Base-by-base conservation (phyloP, 2,113 vertebrate species). In the Otis tarda region DNA sequence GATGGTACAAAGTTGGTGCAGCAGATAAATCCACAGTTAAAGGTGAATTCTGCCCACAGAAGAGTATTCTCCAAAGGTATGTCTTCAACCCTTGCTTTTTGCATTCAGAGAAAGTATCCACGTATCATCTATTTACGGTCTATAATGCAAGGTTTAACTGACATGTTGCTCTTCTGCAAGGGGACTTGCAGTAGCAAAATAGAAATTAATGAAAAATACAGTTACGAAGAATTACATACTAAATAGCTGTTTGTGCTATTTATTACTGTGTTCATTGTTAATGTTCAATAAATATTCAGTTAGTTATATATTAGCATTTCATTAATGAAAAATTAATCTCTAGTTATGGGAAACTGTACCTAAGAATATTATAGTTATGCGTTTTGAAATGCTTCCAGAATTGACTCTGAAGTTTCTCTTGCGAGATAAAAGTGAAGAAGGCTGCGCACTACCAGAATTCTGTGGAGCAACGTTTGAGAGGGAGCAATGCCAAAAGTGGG, bases 291-390 rank as follows among this genome's bases (percentile, higher is more conserved):
- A 84, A 76, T 89, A 93, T 57, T 85, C 80, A 68, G 27, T 68
- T 87, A 70, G 61, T 94, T 95, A 56, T 78, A 15, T 60, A 65
- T 87, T 95, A 88, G 55, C 67, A 88, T 74, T 93, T 94, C 23
- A 37, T 87, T 82, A 87, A 45, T 70, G 61, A 75, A 94, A 91
- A 95, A 89, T 37, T 3, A 64, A 49, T 82, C 47, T 67, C 31
- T 78, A 20, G 53, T 60, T 83, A 35, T 14, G 63, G 47, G 33
- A 78, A 91, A 49, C 43, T 75, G 19, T 76, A 64, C 33, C 49
- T 41, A 71, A 82, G 81, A 49, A 5, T 69, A 55, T 87, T 33
- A 53, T 64, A 61, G 30, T 19, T 64, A 16, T 64, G 39, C 17
- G 53, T 87, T 81, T 73, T 75, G 67, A 89, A 87, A 69, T 13